These are phyloP conservation scores for Columba janthina DNA, from an alignment of 2,113 vertebrate species.

Conservation along the genomic window DNA sequence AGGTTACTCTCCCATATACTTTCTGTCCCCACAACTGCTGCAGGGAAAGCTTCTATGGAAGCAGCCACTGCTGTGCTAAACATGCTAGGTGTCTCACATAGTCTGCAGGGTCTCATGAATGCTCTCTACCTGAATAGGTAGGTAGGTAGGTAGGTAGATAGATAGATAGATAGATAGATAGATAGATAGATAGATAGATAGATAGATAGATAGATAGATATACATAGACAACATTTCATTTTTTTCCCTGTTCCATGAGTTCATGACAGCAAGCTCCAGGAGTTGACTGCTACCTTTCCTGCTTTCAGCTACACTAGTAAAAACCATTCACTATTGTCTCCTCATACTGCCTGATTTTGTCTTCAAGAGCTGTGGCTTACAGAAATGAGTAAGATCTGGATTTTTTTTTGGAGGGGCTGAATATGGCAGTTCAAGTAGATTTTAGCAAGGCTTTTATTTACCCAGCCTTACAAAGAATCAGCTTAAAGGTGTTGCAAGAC, in stretches of 20 bases:
- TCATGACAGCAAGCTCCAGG: neutral
- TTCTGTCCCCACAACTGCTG: neutral
- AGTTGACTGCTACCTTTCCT: accelerated
- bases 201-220: neutral
- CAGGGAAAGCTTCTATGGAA: neutral
- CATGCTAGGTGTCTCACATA: neutral
- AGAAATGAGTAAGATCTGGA: neutral
- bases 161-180: neutral
- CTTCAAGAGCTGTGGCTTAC: neutral
- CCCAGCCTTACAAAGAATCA: neutral
- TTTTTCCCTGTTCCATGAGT: neutral
- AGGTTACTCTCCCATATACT: neutral
- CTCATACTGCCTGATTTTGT: neutral
- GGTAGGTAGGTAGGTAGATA: too few species aligned
- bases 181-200: too few species aligned
- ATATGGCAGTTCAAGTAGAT: neutral
- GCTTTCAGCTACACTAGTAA: neutral
- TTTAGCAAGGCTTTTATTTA: neutral
- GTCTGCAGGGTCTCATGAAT: neutral
- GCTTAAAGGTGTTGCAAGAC: neutral
- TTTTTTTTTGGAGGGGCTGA: neutral
- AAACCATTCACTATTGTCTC: neutral
- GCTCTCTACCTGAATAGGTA: neutral
- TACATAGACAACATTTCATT: neutral
- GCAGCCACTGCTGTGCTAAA: neutral